Evolutionary conservation across 2,113 vertebrate genomes (phyloP).

Genomic region (Heliornis fulica): DNA sequence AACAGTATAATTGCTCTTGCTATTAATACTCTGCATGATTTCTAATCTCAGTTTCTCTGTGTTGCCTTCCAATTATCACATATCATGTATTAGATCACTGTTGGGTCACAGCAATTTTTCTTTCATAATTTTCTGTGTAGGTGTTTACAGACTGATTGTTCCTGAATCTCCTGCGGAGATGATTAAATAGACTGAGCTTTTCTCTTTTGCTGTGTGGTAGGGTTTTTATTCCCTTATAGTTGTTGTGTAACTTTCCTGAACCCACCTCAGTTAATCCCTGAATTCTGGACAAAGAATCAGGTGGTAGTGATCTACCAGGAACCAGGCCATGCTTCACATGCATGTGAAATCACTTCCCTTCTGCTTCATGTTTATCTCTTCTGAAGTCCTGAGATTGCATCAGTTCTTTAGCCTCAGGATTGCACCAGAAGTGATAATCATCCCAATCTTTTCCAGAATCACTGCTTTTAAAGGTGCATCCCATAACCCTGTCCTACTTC

Average conservation of each 20-base stretch:
- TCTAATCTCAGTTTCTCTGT: not conserved
- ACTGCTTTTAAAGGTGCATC: not conserved
- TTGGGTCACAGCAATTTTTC: not conserved
- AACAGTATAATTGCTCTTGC: not conserved
- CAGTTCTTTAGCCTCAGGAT: not conserved
- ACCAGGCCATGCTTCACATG: not conserved
- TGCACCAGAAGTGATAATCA: not conserved
- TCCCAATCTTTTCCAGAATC: not conserved
- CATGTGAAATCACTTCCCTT: not conserved
- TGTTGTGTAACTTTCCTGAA: not conserved
- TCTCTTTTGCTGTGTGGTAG: not conserved
- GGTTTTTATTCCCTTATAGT: not conserved
- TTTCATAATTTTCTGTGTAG: constrained; percentile 2
- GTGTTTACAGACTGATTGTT: not conserved
- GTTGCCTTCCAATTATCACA: not conserved
- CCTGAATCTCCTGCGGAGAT: not conserved
- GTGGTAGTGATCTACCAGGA: not conserved
- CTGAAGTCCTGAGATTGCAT: not conserved
- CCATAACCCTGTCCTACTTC: not conserved
- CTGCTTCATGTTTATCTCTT: not conserved
- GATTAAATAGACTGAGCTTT: not conserved
- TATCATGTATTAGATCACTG: not conserved
- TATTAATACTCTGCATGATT: not conserved
- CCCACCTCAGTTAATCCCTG: not conserved
- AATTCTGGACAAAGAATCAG: not conserved